Percentiles rank a stretch among this genome's conserved stretches.
Conservation (phyloP, 2,113 vertebrate genomes). For the Oreamnos americanus region DNA sequence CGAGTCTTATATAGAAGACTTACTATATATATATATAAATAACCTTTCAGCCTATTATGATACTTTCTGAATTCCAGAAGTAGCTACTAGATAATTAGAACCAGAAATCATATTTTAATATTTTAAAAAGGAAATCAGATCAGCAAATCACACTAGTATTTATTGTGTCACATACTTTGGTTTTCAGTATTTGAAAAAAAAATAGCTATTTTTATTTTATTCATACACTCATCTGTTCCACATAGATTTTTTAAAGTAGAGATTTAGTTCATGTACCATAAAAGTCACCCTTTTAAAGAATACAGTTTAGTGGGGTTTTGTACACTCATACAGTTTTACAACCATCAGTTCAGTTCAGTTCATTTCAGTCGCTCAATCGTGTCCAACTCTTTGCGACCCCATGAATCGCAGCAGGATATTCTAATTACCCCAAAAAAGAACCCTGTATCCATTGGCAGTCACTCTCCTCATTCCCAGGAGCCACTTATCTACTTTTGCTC, state of each 20-base stretch:
- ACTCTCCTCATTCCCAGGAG: not conserved
- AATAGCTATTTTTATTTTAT: not conserved
- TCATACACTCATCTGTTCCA: not conserved
- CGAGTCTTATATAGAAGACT: not conserved
- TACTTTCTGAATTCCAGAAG: slow-evolving; percentile 33
- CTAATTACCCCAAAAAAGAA: not conserved
- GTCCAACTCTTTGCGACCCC: too few relatives aligned
- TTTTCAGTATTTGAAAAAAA: not conserved
- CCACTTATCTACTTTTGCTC: not conserved
- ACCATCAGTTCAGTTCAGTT: not conserved
- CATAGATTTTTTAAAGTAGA: not conserved
- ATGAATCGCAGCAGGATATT: not conserved
- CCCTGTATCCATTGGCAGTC: not conserved
- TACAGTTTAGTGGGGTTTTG: not conserved
- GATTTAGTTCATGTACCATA: not conserved
- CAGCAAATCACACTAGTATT: not conserved
- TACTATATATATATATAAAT: not conserved
- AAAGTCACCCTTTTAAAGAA: not conserved
- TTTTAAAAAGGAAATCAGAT: not conserved
- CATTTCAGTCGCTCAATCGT: too few relatives aligned
- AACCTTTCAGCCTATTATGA: not conserved
- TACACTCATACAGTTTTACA: not conserved
- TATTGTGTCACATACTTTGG: not conserved
- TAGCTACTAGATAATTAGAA: slow-evolving; percentile 12
- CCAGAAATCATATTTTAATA: not conserved